Conservation (phyloP, 2,113 vertebrate genomes). For the Erythrolamprus reginae region DNA sequence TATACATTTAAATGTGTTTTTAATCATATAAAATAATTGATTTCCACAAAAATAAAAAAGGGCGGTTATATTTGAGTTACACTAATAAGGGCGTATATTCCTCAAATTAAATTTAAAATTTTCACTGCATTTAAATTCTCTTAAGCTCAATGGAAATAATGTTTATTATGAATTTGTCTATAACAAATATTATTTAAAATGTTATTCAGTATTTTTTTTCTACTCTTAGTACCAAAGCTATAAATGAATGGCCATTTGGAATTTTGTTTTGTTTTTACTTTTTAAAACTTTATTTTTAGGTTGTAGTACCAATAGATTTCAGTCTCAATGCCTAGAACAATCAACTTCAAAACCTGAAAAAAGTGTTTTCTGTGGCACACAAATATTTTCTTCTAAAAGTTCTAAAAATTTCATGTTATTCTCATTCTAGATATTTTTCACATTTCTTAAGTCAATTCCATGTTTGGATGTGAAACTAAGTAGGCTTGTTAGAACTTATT, state of each 20-base stretch:
- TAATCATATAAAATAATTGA: not conserved
- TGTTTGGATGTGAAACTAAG: not conserved
- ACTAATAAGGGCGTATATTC: not conserved
- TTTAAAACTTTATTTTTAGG: not conserved
- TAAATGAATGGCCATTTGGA: not conserved
- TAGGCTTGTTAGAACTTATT: not conserved
- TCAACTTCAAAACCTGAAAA: not conserved
- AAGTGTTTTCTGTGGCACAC: not conserved
- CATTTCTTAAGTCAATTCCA: not conserved
- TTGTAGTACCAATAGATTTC: not conserved
- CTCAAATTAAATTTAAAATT: not conserved
- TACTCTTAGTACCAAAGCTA: not conserved
- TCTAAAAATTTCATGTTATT: not conserved
- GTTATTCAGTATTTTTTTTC: not conserved
- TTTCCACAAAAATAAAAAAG: slow-evolving; percentile 5
- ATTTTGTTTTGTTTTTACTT: not conserved
- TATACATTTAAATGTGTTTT: not conserved
- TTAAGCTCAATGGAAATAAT: not conserved
- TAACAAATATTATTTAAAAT: not conserved
- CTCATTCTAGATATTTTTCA: not conserved
- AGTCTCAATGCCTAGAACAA: not conserved
- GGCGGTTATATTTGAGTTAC: slow-evolving; percentile 7
- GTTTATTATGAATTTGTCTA: not conserved
- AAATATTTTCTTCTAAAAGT: not conserved
- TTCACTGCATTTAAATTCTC: not conserved